phyloP scores from a whole-genome alignment of 2,888 invertebrate species.

The Pyrochroa serraticornis region DNA sequence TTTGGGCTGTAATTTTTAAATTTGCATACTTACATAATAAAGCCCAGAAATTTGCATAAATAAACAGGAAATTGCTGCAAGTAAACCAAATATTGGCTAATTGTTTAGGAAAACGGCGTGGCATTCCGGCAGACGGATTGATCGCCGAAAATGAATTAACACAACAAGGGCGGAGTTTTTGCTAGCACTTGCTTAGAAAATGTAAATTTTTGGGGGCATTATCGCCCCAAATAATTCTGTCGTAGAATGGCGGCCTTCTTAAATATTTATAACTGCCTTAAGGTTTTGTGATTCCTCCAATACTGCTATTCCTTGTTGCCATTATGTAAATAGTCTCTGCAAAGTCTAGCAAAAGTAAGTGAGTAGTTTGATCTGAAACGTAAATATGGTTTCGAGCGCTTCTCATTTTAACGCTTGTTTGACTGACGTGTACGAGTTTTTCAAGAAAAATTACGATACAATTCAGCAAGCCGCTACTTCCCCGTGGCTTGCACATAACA shows the following conservation, averaged over 20 bases:
- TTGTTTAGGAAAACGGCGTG: not conserved
- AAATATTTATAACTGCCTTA: slow-evolving; percentile 3
- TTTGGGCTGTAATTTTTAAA: slow-evolving; percentile 21
- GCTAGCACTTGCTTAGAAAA: not conserved
- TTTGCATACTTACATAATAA: slow-evolving; percentile 26
- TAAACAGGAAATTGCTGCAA: slow-evolving; percentile 12
- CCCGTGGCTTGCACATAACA: too few species aligned
- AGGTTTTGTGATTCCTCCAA: slow-evolving; percentile 7
- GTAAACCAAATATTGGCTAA: slow-evolving; percentile 2
- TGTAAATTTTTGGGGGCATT: not conserved
- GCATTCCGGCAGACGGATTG: not conserved
- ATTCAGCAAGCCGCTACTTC: too few species aligned
- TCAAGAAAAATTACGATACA: too few species aligned
- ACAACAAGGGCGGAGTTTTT: not conserved
- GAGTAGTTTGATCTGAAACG: slow-evolving; percentile 33
- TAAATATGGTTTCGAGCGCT: slow-evolving; percentile 44
- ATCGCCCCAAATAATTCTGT: not conserved
- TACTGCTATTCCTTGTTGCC: slow-evolving; percentile 11
- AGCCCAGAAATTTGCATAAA: slow-evolving; percentile 14
- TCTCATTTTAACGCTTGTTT: slow-evolving; percentile 35
- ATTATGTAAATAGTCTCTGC: slow-evolving; percentile 26
- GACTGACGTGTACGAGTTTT: slow-evolving; percentile 23
- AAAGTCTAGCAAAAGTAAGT: slow-evolving; percentile 17
- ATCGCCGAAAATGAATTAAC: slow-evolving; percentile 1
- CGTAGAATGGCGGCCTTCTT: not conserved